These are phyloP conservation scores for Pelagia noctiluca DNA, from an alignment of 30 jellyfish, hydroid and myxozoan species.

Conservation along the genomic window DNA sequence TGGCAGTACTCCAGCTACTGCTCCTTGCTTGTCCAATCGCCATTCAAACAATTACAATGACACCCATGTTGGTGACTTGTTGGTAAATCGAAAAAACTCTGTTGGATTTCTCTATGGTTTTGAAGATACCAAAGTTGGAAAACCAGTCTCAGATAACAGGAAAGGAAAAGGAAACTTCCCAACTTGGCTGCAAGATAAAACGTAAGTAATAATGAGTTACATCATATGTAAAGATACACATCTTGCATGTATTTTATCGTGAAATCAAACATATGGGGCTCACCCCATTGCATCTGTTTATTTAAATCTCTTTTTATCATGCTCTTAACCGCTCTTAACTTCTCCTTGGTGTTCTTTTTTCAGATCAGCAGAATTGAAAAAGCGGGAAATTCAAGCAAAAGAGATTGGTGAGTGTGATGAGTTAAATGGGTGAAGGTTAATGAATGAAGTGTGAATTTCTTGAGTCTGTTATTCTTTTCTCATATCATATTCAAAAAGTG, in stretches of 20 bases:
- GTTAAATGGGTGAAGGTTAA: too few relatives aligned
- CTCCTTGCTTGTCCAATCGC: conserved; percentile 25
- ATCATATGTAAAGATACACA: neutral
- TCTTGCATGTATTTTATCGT: neutral
- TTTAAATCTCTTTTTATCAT: too few relatives aligned
- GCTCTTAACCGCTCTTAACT: too few relatives aligned
- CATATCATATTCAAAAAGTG: neutral
- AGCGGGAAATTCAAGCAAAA: conserved; percentile 66
- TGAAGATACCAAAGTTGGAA: conserved; percentile 72
- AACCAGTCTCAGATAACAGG: conserved; percentile 12
- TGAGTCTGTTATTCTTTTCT: neutral
- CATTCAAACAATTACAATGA: neutral
- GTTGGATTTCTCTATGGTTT: conserved; percentile 68
- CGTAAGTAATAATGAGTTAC: conserved; percentile 24
- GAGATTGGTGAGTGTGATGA: conserved; percentile 54
- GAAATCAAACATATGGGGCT: neutral
- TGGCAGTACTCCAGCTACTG: conserved; percentile 66
- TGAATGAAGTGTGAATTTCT: too few relatives aligned
- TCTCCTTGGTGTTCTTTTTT: too few relatives aligned
- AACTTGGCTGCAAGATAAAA: conserved; percentile 63
- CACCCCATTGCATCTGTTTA: conserved; percentile 19
- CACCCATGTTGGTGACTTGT: neutral
- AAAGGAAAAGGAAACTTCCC: conserved; percentile 42
- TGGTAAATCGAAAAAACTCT: conserved; percentile 5
- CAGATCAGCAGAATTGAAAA: conserved; percentile 81